Evolutionary conservation across 2,888 invertebrate genomes (phyloP).

Genomic region (Ametastegia equiseti): DNA sequence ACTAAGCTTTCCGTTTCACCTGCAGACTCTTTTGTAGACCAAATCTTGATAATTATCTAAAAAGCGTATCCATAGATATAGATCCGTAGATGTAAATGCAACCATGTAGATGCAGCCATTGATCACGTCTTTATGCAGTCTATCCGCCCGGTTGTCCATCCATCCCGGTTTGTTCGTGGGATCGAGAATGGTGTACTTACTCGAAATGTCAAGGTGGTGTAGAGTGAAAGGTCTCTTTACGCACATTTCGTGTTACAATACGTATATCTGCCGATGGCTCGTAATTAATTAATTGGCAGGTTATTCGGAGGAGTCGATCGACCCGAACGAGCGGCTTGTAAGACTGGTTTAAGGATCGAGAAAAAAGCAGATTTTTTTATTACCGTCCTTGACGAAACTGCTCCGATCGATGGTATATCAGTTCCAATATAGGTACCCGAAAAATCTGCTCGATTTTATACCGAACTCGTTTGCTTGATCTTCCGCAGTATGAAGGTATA

Average conservation of each 20-base stretch:
- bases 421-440: neutral
- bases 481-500: neutral
- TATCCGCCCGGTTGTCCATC: constrained; percentile 12
- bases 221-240: constrained; percentile 59
- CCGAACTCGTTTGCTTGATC: neutral
- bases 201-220: constrained; percentile 62
- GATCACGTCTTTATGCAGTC: constrained; percentile 17
- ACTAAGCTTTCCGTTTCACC: too few relatives aligned
- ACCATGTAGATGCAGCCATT: neutral
- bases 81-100: neutral
- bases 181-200: constrained; percentile 35
- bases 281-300: constrained; percentile 37
- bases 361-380: neutral
- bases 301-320: constrained; percentile 18
- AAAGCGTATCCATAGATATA: neutral
- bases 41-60: neutral
- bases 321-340: constrained; percentile 10
- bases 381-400: constrained; percentile 17
- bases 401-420: neutral
- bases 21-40: too few relatives aligned
- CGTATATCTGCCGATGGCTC: neutral
- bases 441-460: neutral
- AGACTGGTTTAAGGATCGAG: neutral
- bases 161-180: constrained; percentile 23
- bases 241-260: constrained; percentile 37